Conservation (phyloP, 2,888 invertebrate genomes). For the Agrenia bidenticulata region DNA sequence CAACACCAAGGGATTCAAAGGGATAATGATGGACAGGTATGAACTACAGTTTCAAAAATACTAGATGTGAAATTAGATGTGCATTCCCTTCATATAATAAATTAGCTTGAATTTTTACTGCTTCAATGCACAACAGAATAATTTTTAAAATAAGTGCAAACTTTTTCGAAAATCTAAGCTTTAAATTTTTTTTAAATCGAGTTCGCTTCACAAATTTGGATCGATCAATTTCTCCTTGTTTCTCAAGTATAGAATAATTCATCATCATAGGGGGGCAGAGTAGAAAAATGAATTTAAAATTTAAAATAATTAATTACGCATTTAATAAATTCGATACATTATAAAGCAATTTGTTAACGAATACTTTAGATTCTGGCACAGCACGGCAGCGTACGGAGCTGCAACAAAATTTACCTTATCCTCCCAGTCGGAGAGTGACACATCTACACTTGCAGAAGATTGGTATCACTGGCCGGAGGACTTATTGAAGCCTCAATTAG, state of each 20-base stretch:
- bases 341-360: not conserved
- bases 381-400: slow-evolving; percentile 58
- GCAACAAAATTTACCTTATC: slow-evolving; percentile 55
- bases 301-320: too few relatives aligned
- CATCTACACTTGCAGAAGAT: slow-evolving; percentile 12
- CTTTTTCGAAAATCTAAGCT: too few relatives aligned
- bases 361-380: slow-evolving; percentile 58
- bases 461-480: slow-evolving; percentile 58
- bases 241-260: too few relatives aligned
- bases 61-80: too few relatives aligned
- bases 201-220: too few relatives aligned
- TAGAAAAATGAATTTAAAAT: not conserved
- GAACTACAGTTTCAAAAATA: not conserved
- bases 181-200: too few relatives aligned
- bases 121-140: too few relatives aligned
- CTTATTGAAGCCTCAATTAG: slow-evolving; percentile 58
- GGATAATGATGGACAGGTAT: slow-evolving; percentile 60
- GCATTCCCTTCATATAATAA: too few relatives aligned
- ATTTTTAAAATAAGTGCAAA: too few relatives aligned
- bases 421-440: slow-evolving; percentile 37
- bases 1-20: slow-evolving; percentile 51
- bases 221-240: too few relatives aligned
- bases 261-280: not conserved
- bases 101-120: too few relatives aligned
- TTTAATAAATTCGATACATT: too few relatives aligned